Evolutionary conservation across 2,888 invertebrate species (phyloP), one percentile per base, ranked within the genome.

Genomic region (Scelioninae gen. 2): DNA sequence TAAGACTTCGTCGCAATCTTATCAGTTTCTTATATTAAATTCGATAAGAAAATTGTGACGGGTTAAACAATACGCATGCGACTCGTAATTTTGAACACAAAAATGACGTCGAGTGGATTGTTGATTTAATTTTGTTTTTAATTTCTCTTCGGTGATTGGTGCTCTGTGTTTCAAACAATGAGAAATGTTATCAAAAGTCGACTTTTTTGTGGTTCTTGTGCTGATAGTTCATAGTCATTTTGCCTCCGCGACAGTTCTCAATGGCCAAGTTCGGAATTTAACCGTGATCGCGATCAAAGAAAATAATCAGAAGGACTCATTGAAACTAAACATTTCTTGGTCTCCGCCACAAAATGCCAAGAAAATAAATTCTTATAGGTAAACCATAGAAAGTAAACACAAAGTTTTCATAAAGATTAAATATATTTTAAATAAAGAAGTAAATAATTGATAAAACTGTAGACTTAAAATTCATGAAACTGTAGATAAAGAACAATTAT

Each of bases 331-430:
- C 52, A 69, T 84, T 48, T 81, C 83, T 3, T 84, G 84, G 84
- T 41, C 74, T 6, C 78, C 81, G 25, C 79, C 82, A 2, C 52
- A 68, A 1, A 67, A 22, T 9, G 35, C 33, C 1, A 76, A 63
- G 37, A 73, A 63, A 50, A 83, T 81, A 19, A 76, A 76, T 13
- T 84, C 80, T 1, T 84, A 84, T 58, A 84, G 84, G 84, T 83
- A 63, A 48, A 45, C n/a, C n/a, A n/a, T n/a, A n/a, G n/a, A n/a
- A n/a, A n/a, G n/a, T n/a, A n/a, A n/a, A n/a, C n/a, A n/a, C n/a
- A n/a, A n/a, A n/a, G n/a, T n/a, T n/a, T n/a, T n/a, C n/a, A n/a
- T n/a, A n/a, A n/a, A n/a, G n/a, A n/a, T n/a, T n/a, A n/a, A n/a
- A n/a, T n/a, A n/a, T n/a, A n/a, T n/a, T n/a, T n/a, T n/a, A n/a